These are phyloP conservation scores for Neodiprion fabricii DNA, from an alignment of 1,140 invertebrate species.

Conservation along the genomic window DNA sequence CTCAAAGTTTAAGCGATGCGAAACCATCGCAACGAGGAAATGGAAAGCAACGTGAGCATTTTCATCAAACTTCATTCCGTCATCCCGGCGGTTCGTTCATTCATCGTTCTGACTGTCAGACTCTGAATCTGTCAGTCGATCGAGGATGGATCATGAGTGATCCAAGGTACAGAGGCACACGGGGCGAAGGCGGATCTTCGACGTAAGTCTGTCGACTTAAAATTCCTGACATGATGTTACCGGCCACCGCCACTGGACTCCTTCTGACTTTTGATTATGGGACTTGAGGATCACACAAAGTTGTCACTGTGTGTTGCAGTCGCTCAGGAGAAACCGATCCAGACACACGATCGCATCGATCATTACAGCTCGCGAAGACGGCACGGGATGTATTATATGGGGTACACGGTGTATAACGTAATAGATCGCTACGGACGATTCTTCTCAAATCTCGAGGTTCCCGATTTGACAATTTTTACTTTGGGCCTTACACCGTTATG, in stretches of 20 bases:
- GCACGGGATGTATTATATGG: too few species aligned
- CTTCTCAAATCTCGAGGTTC: too few species aligned
- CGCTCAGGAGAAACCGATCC: too few species aligned
- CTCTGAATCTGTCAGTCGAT: neutral
- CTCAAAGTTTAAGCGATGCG: neutral
- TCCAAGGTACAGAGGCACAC: constrained; percentile 21
- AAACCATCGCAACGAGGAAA: too few species aligned
- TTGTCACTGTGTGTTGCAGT: constrained; percentile 17
- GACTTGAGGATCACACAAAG: constrained; percentile 40
- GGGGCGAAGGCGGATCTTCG: constrained; percentile 30
- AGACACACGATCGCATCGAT: too few species aligned
- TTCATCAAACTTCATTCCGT: too few species aligned
- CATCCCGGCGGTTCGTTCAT: constrained; percentile 24
- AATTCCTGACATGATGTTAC: constrained; percentile 36
- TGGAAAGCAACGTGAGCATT: too few species aligned
- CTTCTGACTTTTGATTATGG: constrained; percentile 44
- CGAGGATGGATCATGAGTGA: neutral
- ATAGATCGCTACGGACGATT: too few species aligned
- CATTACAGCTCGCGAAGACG: too few species aligned
- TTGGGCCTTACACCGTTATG: too few species aligned
- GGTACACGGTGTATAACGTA: too few species aligned
- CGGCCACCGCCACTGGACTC: constrained; percentile 36
- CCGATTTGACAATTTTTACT: too few species aligned
- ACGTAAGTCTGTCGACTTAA: constrained; percentile 22
- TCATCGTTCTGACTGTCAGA: constrained; percentile 18